Conservation (phyloP, 1,140 invertebrate genomes). For the Pseudachorutes palmiensis region DNA sequence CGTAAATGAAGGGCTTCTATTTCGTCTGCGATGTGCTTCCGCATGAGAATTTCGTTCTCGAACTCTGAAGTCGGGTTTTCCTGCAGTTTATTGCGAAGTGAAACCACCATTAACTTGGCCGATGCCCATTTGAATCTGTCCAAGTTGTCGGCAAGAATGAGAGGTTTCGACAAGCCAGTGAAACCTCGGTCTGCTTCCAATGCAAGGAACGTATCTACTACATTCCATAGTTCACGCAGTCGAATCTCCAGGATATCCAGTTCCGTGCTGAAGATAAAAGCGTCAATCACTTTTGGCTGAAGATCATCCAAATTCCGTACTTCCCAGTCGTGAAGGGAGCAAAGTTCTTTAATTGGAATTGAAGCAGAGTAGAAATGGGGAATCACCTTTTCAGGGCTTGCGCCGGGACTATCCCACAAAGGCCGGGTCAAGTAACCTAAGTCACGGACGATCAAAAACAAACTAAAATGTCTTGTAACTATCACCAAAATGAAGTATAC, state of each 20-base stretch:
- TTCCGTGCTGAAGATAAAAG: slow-evolving; percentile 28
- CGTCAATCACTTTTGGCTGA: slow-evolving; percentile 23
- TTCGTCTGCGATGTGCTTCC: background rate
- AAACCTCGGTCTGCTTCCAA: slow-evolving; percentile 28
- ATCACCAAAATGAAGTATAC: background rate
- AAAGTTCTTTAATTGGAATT: background rate
- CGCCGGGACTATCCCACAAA: background rate
- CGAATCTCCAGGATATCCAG: slow-evolving; percentile 29
- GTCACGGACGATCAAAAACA: slow-evolving; percentile 8
- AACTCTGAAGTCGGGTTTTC: background rate
- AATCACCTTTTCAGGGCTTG: slow-evolving; percentile 2
- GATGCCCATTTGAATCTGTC: slow-evolving; percentile 17
- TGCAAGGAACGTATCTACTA: slow-evolving; percentile 29
- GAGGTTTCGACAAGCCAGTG: slow-evolving; percentile 23
- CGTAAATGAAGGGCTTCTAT: background rate
- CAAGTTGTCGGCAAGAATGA: slow-evolving; percentile 15
- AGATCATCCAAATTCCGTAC: background rate
- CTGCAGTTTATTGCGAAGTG: background rate
- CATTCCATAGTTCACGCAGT: slow-evolving; percentile 29
- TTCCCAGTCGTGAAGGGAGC: slow-evolving; percentile 10
- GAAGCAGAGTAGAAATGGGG: slow-evolving; percentile 14
- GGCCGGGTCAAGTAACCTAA: slow-evolving; percentile 14
- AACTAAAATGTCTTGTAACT: background rate
- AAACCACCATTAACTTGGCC: slow-evolving; percentile 3
- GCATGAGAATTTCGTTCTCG: slow-evolving; percentile 17